These are phyloP conservation scores for Teleogryllus oceanicus DNA, from an alignment of 2,888 invertebrate species.

Conservation along the genomic window DNA sequence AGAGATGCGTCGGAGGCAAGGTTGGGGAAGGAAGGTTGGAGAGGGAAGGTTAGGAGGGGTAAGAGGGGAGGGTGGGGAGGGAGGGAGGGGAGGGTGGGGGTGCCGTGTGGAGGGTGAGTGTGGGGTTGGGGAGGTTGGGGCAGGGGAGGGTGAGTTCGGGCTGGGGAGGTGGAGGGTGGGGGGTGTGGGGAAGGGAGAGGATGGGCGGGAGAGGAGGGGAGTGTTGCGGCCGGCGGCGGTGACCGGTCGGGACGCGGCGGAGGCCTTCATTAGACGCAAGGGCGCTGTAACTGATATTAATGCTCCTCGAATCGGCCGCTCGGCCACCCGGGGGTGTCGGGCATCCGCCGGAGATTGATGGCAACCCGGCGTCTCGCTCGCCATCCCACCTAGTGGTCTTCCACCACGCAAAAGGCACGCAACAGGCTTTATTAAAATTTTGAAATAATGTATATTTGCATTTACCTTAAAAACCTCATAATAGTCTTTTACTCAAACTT, in stretches of 20 bases:
- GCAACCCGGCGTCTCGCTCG: not conserved
- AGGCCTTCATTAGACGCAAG: not conserved
- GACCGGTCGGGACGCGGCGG: not conserved
- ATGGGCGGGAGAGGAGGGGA: not conserved
- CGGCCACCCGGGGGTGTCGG: not conserved
- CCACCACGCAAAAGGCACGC: not conserved
- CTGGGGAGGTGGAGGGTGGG: too few species aligned
- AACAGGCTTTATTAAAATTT: not conserved
- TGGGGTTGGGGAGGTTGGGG: too few species aligned
- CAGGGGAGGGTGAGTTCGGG: too few species aligned
- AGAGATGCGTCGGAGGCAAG: too few species aligned
- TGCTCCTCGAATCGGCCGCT: not conserved
- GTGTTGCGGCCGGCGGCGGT: not conserved
- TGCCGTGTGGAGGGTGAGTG: too few species aligned
- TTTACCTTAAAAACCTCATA: too few species aligned
- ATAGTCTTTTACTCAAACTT: too few species aligned
- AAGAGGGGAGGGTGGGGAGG: too few species aligned
- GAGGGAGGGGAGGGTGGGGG: too few species aligned
- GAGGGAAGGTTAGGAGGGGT: too few species aligned
- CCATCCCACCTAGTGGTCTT: not conserved
- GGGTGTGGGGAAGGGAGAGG: not conserved
- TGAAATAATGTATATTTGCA: too few species aligned
- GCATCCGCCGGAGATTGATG: not conserved
- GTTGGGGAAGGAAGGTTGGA: too few species aligned
- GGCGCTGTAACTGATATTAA: not conserved